phyloP scores from a whole-genome alignment of 2,113 vertebrate genomes.

The Regulus satrapa region DNA sequence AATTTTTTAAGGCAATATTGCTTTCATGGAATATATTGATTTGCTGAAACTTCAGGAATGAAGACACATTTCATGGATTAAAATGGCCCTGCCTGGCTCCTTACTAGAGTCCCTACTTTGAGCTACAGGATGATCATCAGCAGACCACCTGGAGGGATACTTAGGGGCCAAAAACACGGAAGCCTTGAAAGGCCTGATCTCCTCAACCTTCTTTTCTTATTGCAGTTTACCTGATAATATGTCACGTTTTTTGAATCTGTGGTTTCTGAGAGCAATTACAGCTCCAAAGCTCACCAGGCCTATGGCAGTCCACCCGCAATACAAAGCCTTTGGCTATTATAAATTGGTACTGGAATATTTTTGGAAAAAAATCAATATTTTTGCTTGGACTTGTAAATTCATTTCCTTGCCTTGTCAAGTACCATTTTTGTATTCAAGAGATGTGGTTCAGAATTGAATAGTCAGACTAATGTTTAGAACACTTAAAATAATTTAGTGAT shows the following conservation, averaged over 20 bases:
- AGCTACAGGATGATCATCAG: neutral
- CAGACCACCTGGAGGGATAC: neutral
- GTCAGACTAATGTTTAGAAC: neutral
- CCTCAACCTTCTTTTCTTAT: neutral
- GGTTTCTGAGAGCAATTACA: neutral
- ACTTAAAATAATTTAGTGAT: neutral
- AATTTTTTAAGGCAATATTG: neutral
- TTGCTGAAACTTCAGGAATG: neutral
- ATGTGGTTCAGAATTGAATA: neutral
- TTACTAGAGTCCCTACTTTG: neutral
- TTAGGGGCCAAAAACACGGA: neutral
- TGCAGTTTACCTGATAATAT: neutral
- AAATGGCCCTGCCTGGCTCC: neutral
- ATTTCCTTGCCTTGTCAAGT: neutral
- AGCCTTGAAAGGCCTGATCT: neutral
- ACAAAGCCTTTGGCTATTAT: neutral
- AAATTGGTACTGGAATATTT: neutral
- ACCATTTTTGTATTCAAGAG: neutral
- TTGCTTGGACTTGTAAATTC: neutral
- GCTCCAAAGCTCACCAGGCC: neutral
- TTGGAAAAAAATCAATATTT: neutral
- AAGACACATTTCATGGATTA: neutral
- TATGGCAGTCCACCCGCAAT: neutral
- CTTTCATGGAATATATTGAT: neutral
- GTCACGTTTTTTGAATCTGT: neutral